Conservation (phyloP, 2,797 vertebrate species). For the Amblyraja radiata region DNA sequence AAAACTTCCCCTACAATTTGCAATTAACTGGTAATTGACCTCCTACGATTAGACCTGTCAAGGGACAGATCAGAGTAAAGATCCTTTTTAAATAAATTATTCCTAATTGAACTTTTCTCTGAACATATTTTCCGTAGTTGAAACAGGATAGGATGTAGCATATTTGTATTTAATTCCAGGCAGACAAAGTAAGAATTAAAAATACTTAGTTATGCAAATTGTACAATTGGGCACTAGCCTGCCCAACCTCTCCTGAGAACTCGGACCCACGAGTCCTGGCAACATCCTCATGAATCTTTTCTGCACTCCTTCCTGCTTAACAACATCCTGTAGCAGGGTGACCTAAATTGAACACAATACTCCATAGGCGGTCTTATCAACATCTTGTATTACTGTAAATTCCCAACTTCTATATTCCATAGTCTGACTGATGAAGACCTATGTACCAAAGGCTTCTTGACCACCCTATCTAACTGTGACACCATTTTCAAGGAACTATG, state of each 20-base stretch:
- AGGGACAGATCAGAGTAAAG: neutral
- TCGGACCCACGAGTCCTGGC: neutral
- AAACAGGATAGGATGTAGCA: neutral
- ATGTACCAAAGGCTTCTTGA: too few relatives aligned
- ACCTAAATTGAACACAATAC: too few relatives aligned
- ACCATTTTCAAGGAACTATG: too few relatives aligned
- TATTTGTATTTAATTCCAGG: neutral
- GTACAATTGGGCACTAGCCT: too few relatives aligned
- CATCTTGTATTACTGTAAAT: too few relatives aligned
- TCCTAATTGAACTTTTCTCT: neutral
- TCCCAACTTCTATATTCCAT: too few relatives aligned
- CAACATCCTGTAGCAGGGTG: too few relatives aligned
- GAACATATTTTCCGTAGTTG: neutral
- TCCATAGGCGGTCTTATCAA: too few relatives aligned
- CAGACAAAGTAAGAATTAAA: neutral
- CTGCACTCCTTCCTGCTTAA: too few relatives aligned
- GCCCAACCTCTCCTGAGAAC: too few relatives aligned
- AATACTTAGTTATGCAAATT: neutral
- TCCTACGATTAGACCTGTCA: neutral
- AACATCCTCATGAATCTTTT: neutral
- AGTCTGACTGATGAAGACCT: too few relatives aligned
- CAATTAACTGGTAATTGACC: conserved; percentile 9
- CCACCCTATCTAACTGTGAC: too few relatives aligned
- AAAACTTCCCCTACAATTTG: neutral
- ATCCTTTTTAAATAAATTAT: conserved; percentile 17